These are phyloP conservation scores for Brachypteracias leptosomus DNA, from an alignment of 2,113 vertebrate species.

Conservation along the genomic window DNA sequence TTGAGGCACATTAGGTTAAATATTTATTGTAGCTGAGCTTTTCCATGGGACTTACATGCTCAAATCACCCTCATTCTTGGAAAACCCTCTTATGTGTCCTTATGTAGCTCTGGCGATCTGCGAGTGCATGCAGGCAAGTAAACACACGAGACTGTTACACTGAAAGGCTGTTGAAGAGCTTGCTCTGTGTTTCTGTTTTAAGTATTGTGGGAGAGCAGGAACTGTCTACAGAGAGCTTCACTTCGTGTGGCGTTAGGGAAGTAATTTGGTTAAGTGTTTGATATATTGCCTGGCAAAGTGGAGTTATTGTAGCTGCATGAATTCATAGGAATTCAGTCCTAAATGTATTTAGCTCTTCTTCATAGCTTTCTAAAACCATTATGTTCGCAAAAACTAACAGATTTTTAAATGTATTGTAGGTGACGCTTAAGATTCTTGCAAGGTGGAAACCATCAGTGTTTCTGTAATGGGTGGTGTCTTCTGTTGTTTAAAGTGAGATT, in stretches of 20 bases:
- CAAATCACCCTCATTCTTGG: not conserved
- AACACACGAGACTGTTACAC: not conserved
- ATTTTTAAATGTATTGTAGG: not conserved
- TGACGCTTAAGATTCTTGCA: not conserved
- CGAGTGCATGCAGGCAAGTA: not conserved
- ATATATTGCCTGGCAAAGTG: not conserved
- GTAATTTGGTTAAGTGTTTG: not conserved
- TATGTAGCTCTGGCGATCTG: not conserved
- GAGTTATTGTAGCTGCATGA: not conserved
- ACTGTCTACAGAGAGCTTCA: not conserved
- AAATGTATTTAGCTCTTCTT: not conserved
- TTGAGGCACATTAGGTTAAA: not conserved
- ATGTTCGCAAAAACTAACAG: not conserved
- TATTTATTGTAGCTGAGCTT: not conserved
- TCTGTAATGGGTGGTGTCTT: not conserved
- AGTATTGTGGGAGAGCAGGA: not conserved
- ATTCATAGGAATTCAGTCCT: not conserved
- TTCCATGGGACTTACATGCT: not conserved
- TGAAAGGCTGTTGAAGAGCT: not conserved
- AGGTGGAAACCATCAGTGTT: not conserved
- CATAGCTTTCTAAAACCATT: not conserved
- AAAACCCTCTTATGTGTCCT: not conserved
- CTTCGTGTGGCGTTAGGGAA: not conserved
- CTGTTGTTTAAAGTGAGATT: not conserved
- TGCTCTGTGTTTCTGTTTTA: not conserved